Evolutionary conservation across 1,140 invertebrate genomes (phyloP).

Genomic region (Lordiphosa clarofinis): DNA sequence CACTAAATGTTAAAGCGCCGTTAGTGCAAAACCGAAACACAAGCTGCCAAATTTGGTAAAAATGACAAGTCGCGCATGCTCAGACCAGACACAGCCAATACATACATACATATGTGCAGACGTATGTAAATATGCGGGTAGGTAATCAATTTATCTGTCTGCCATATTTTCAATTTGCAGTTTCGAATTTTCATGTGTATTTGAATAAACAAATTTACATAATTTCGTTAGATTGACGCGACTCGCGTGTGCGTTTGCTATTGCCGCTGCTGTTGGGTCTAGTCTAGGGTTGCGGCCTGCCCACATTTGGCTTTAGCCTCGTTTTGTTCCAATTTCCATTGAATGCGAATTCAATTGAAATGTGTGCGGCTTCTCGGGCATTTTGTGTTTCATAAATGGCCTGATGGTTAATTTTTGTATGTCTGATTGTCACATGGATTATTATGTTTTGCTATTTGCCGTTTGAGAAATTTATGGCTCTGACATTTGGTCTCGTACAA

Average conservation of each 20-base stretch:
- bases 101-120: conserved; percentile 16
- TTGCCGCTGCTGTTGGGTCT: no score
- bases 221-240: conserved; percentile 56
- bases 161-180: conserved; percentile 42
- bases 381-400: conserved; percentile 70
- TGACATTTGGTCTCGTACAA: conserved; percentile 51
- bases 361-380: conserved; percentile 63
- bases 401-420: conserved; percentile 68
- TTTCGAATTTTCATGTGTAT: conserved; percentile 27
- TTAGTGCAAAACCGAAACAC: conserved; percentile 17
- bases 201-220: conserved; percentile 61
- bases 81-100: conserved; percentile 13
- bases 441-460: conserved; percentile 57
- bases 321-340: conserved; percentile 56
- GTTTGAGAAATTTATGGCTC: conserved; percentile 54
- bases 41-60: conserved; percentile 62
- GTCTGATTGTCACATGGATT: conserved; percentile 63
- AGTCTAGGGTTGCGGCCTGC: conserved; percentile 23
- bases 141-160: conserved; percentile 71
- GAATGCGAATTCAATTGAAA: conserved; percentile 71
- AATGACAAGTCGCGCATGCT: conserved; percentile 37
- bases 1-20: conserved; percentile 38
- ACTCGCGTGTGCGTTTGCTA: conserved; percentile 9
- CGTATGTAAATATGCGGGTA: conserved; percentile 42
- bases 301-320: conserved; percentile 65